Percentiles rank a stretch among this genome's conserved stretches.
Evolutionary conservation across 2,888 invertebrate genomes (phyloP).

Genomic region (Encarsia formosa): DNA sequence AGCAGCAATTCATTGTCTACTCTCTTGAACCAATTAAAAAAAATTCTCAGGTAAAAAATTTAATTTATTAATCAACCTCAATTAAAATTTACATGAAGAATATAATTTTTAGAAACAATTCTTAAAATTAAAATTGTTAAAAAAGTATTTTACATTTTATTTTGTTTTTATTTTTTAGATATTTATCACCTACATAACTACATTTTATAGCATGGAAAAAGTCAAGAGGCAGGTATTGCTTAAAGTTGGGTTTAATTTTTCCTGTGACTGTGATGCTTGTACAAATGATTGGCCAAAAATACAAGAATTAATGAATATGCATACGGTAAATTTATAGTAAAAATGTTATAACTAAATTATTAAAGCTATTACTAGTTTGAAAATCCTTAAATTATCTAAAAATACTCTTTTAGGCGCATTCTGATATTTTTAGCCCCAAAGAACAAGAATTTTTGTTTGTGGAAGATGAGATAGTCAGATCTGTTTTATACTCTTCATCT

Average conservation of each 20-base stretch:
- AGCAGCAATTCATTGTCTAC: constrained; percentile 51
- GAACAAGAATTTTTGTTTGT: no score
- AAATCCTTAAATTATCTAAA: constrained; percentile 5
- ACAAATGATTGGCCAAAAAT: constrained; percentile 60
- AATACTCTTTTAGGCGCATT: constrained; percentile 6
- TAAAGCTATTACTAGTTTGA: constrained; percentile 1
- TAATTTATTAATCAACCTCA: no score
- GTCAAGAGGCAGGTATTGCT: constrained; percentile 43
- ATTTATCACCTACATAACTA: background rate
- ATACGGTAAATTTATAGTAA: no score
- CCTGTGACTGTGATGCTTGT: constrained; percentile 74
- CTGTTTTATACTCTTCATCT: constrained; percentile 1
- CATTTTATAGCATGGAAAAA: constrained; percentile 6
- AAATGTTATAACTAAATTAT: no score
- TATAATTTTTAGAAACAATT: no score
- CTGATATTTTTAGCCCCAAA: no score
- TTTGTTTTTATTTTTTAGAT: constrained; percentile 19
- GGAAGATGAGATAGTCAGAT: constrained; percentile 3
- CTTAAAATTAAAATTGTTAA: constrained; percentile 6
- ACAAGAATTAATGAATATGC: constrained; percentile 13
- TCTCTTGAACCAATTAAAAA: constrained; percentile 66
- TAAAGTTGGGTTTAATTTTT: constrained; percentile 68
- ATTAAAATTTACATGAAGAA: no score
- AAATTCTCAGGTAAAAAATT: constrained; percentile 63
- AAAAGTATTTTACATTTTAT: background rate